Base-by-base conservation (phyloP, 2,888 invertebrate genomes). In the Drosophila rubida region DNA sequence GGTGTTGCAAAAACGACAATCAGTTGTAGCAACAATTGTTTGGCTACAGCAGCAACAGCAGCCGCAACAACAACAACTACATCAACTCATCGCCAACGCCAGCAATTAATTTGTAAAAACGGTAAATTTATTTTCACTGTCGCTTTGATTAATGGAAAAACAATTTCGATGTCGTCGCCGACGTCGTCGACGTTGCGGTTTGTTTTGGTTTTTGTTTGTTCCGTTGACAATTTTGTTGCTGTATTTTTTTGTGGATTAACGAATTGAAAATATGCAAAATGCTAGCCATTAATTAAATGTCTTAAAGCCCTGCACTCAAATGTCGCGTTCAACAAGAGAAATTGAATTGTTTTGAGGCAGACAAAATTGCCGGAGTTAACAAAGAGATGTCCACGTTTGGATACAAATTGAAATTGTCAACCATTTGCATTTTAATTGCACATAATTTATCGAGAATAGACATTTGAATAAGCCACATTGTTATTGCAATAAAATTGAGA, bases 121-220 rank as follows among this genome's bases (percentile, higher is more conserved):
- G 67, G 65, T 75, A 65, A 61, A 66, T 69, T 72, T 81, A 81
- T 77, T 78, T 78, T 78, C 82, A 53, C 72, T 75, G 69, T 44
- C 69, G 69, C 67, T 74, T 76, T 83, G 85, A 83, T 83, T 83
- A 83, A 83, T 83, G 82, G 80, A 64, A 82, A 82, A 82, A 80
- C 85, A 80, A 75, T 82, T 75, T 75, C 55, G 37, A 54, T 42
- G 45, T 59, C 57, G 50, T 70, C 46, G 49, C 19, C 51, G 46
- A 35, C n/a, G n/a, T n/a, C n/a, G n/a, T n/a, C n/a, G n/a, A n/a
- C n/a, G 64, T 51, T 42, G 48, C 8, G 25, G 35, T 60, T 54
- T 53, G 42, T 60, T 60, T 51, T 62, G 14, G 7, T 30, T 41
- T 19, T 48, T 30, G 19, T 58, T 50, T 48, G 61, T 59, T 49